Percentiles rank a stretch among this genome's conserved stretches.
These are phyloP conservation scores for Meandrusa payeni DNA, from an alignment of 2,888 invertebrate species.

Conservation along the genomic window DNA sequence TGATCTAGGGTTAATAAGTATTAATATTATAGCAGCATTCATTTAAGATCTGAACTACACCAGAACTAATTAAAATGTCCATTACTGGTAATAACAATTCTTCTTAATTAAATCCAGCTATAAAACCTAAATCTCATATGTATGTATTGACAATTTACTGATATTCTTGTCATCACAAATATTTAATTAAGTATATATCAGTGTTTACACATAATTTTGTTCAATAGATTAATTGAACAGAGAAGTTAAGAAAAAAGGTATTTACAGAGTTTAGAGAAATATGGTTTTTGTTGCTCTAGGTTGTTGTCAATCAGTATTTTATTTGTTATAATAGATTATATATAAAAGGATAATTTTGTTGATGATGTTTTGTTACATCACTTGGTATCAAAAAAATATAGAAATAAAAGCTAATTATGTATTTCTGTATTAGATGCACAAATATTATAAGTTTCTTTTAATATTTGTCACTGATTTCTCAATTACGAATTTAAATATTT, in stretches of 20 bases:
- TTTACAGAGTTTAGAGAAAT: conserved; percentile 12
- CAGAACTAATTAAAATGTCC: conserved; percentile 3
- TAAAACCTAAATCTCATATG: conserved; percentile 1
- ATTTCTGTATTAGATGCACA: conserved; percentile 37
- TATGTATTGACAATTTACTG: not conserved
- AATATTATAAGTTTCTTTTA: conserved; percentile 34
- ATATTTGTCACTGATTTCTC: conserved; percentile 21
- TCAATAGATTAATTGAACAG: conserved; percentile 16
- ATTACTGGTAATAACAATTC: conserved; percentile 11
- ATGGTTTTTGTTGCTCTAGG: conserved; percentile 12
- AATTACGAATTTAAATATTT: conserved; percentile 24
- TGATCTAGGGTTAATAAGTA: conserved; percentile 5
- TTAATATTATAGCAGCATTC: conserved; percentile 1
- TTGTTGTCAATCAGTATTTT: conserved; percentile 18
- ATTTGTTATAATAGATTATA: conserved; percentile 19
- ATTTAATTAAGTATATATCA: conserved; percentile 7
- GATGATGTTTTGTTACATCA: too few species aligned
- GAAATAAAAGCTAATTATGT: too few species aligned
- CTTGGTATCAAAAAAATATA: too few species aligned
- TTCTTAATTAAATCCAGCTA: conserved; percentile 10
- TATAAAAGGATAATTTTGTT: conserved; percentile 6
- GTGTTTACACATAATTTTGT: not conserved
- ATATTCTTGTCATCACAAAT: not conserved
- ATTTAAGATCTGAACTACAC: conserved; percentile 3
- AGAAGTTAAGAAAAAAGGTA: conserved; percentile 33